Conservation (phyloP, 35 echinoderm and acorn worm species). For the Hemicentrotus pulcherrimus region DNA sequence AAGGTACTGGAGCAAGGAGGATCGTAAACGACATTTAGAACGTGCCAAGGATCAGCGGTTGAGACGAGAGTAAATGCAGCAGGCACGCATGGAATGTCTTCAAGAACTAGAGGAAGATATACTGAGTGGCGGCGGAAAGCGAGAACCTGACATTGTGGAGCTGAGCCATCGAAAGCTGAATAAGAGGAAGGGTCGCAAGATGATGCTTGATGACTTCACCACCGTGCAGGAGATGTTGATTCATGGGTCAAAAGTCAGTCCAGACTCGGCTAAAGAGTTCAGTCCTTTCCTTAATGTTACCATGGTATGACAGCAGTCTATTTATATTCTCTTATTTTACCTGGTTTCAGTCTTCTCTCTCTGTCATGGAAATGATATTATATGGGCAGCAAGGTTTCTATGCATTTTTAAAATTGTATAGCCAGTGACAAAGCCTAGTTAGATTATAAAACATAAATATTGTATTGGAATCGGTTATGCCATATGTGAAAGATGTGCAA, state of each 20-base stretch:
- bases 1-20: slow-evolving; percentile 95
- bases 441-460: not conserved
- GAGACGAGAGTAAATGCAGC: slow-evolving; percentile 86
- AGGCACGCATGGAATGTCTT: slow-evolving; percentile 91
- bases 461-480: not conserved
- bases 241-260: slow-evolving; percentile 87
- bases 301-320: slow-evolving; percentile 73
- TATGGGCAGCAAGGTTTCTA: not conserved
- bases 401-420: not conserved
- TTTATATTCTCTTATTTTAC: not conserved
- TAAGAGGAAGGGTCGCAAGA: slow-evolving; percentile 85
- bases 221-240: slow-evolving; percentile 98
- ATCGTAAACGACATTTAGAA: slow-evolving; percentile 92
- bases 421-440: not conserved
- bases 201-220: slow-evolving; percentile 93
- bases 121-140: slow-evolving; percentile 54
- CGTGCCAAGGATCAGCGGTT: slow-evolving; percentile 83
- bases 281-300: slow-evolving; percentile 98
- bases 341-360: not conserved
- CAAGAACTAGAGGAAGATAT: slow-evolving; percentile 83
- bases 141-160: slow-evolving; percentile 91
- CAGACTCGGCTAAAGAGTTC: slow-evolving; percentile 88
- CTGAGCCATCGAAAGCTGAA: slow-evolving; percentile 92
- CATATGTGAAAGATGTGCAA: not conserved
- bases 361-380: not conserved